phyloP scores from a whole-genome alignment of 1,140 invertebrate species.

The Atta colombica region DNA sequence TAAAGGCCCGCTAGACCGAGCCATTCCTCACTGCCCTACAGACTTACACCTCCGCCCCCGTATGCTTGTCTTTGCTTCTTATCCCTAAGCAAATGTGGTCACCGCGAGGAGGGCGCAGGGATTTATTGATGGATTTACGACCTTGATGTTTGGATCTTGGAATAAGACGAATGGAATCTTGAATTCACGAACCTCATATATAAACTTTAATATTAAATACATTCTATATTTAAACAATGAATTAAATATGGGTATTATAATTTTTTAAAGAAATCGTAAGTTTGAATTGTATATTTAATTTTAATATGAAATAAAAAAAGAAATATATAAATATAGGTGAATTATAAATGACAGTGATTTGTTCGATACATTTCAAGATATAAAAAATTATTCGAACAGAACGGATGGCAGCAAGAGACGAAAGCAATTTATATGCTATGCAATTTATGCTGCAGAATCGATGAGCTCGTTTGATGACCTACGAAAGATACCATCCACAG shows the following conservation, averaged over 20 bases:
- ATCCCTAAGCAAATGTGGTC: slow-evolving; percentile 84
- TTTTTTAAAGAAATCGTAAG: not conserved
- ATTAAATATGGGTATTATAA: not conserved
- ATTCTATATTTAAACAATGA: not conserved
- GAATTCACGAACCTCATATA: slow-evolving; percentile 69
- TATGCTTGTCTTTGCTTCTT: slow-evolving; percentile 84
- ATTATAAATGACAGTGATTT: not conserved
- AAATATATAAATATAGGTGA: not conserved
- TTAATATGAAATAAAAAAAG: not conserved
- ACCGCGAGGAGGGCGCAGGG: slow-evolving; percentile 76
- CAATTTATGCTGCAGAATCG: slow-evolving; percentile 46
- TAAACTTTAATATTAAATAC: slow-evolving; percentile 47
- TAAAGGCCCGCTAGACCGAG: slow-evolving; percentile 85
- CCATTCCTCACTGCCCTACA: slow-evolving; percentile 85
- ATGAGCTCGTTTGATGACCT: slow-evolving; percentile 39
- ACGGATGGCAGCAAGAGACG: not conserved
- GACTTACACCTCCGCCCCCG: slow-evolving; percentile 79
- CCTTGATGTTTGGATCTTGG: slow-evolving; percentile 75
- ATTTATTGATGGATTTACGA: slow-evolving; percentile 86
- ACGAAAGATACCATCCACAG: slow-evolving; percentile 58
- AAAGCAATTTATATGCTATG: slow-evolving; percentile 18
- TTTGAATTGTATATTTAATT: not conserved
- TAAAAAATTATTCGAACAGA: slow-evolving; percentile 18
- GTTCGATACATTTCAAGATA: not conserved
- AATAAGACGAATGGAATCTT: slow-evolving; percentile 76